Base-by-base conservation (phyloP, 2,797 vertebrate genomes). In the Protonibea diacanthus region DNA sequence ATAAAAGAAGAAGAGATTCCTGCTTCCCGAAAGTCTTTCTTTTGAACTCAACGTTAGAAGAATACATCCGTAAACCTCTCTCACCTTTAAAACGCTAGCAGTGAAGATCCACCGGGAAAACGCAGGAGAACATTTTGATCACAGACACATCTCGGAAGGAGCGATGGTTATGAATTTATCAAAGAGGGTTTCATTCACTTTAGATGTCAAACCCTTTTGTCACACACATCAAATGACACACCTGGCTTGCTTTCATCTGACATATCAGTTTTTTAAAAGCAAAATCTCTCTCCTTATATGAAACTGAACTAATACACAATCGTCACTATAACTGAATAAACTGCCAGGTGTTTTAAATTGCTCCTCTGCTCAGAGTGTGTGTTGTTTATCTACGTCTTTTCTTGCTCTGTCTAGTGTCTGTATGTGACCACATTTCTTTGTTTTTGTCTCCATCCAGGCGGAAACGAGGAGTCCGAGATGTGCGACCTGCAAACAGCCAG, bases 391-490 rank as follows among this genome's bases (percentile, higher is more conserved):
- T 25, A 27, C n/a, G 10, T 72, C 10, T 52, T 17, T 2, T 67
- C 13, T 52, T 5, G 25, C 0, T 13, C 4, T 49, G 9, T 53
- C 17, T n/a, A 12, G 5, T 58, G 53, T 66, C 18, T 40, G 33
- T 12, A 3, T 12, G 18, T 76, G 55, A 72, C n/a, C 25, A 23
- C 17, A 47, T 45, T 42, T 57, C 3, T 71, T 48, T 56, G 9
- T 45, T 80, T 70, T 60, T 87, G 38, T 84, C 55, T 81, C 21
- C 48, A 49, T 82, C 62, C 86, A 98, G 97, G 96, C 60, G 97
- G 96, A 79, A 97, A 96, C 10, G 97, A 97, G 73, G 97, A 98
- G 87, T 96, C 97, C 0, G 97, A 97, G 83, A 93, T 97, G 74
- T 96, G 94, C 0, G 96, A 97, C 85, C 92, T 98, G 81, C 96